A percentile compares a stretch with the other conserved stretches of the same genome.
Conservation (phyloP, 2,888 invertebrate genomes). For the Unio delphinus region DNA sequence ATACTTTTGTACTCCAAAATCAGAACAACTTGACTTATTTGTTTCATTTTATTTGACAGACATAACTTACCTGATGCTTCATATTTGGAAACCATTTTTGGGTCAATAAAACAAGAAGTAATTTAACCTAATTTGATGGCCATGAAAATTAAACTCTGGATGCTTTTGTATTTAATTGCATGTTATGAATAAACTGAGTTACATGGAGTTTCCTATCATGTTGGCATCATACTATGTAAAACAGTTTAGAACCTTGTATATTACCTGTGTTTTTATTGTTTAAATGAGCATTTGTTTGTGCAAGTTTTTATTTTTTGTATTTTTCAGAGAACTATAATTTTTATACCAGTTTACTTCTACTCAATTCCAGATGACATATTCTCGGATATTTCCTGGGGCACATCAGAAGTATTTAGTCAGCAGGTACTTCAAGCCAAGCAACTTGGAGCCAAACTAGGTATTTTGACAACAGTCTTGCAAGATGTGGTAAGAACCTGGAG, state of each 20-base stretch:
- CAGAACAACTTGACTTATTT: too few relatives aligned
- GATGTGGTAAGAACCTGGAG: constrained; percentile 46
- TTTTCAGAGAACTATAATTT: background rate
- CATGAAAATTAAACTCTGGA: too few relatives aligned
- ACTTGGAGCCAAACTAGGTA: constrained; percentile 21
- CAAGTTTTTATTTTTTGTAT: background rate
- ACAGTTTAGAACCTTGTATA: background rate
- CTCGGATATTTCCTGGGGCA: constrained; percentile 50
- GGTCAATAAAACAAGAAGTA: too few relatives aligned
- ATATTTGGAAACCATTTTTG: too few relatives aligned
- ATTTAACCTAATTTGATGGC: too few relatives aligned
- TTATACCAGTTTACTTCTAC: background rate
- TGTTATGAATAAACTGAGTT: too few relatives aligned
- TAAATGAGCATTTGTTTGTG: background rate
- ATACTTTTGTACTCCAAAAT: too few relatives aligned
- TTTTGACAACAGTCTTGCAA: constrained; percentile 23
- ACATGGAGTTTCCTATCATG: too few relatives aligned
- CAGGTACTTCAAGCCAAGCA: constrained; percentile 31
- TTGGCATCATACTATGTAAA: too few relatives aligned
- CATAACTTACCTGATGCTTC: too few relatives aligned
- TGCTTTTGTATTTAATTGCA: too few relatives aligned
- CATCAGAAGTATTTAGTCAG: constrained; percentile 44
- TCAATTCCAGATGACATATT: constrained; percentile 40
- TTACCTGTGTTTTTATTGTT: background rate
- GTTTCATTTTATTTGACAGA: too few relatives aligned